phyloP scores from a whole-genome alignment of 2,113 vertebrate species.

The Colaptes auratus region DNA sequence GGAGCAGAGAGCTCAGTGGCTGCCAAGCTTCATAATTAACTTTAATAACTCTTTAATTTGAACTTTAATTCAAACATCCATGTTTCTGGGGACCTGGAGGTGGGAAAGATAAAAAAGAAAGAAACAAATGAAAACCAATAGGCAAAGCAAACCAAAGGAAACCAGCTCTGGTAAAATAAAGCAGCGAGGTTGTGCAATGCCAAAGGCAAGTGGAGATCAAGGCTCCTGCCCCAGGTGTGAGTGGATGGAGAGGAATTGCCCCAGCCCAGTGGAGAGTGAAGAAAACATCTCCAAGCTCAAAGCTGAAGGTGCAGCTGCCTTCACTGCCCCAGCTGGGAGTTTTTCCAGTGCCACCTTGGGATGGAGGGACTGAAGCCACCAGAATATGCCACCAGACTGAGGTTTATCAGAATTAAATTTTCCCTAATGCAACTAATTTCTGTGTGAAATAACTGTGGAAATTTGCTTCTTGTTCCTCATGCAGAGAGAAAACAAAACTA shows the following conservation, averaged over 20 bases:
- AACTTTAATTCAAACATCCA: constrained; percentile 18
- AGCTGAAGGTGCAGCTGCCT: not conserved
- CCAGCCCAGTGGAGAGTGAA: not conserved
- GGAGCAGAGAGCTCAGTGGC: not conserved
- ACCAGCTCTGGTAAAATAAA: not conserved
- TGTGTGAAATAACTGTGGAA: not conserved
- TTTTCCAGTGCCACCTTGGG: not conserved
- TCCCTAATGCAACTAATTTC: not conserved
- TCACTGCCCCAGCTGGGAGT: fast-evolving
- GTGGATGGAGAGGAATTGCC: not conserved
- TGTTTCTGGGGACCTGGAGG: not conserved
- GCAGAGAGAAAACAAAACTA: not conserved
- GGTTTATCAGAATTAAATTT: not conserved
- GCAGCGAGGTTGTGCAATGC: not conserved
- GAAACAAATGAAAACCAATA: not conserved
- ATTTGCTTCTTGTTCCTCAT: not conserved
- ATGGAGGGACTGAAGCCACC: not conserved
- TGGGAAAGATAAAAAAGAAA: fast-evolving
- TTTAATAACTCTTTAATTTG: constrained; percentile 38
- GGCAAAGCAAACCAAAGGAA: not conserved
- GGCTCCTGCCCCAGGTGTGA: too few relatives aligned
- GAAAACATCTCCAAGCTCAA: fast-evolving
- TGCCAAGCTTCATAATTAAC: constrained; percentile 56
- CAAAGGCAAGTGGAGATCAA: not conserved
- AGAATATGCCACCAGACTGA: not conserved